A percentile compares a stretch with the other conserved stretches of the same genome.
Evolutionary conservation across 2,113 vertebrate genomes (phyloP).

Genomic region (Gracilinanus agilis): DNA sequence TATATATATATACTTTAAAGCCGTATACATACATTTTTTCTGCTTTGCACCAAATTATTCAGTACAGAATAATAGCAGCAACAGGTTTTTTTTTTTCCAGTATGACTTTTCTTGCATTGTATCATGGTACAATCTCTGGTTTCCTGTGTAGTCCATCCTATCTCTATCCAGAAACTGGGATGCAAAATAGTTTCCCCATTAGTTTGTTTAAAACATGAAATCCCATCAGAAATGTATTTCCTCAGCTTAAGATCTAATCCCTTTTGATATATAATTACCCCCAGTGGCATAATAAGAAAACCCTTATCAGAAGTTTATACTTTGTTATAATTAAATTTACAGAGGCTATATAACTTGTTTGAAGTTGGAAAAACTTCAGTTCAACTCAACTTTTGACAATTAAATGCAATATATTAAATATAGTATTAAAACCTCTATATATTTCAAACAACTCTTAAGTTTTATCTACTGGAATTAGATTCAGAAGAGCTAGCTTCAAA

Average conservation of each 20-base stretch:
- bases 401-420: neutral
- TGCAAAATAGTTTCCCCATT: neutral
- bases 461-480: neutral
- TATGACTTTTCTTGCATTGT: conserved; percentile 1
- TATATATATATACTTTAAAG: neutral
- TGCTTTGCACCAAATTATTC: conserved; percentile 30
- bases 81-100: neutral
- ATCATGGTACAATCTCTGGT: conserved; percentile 13
- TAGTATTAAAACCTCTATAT: neutral
- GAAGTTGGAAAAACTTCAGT: neutral
- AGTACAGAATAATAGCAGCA: conserved; percentile 38
- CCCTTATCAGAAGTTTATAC: neutral
- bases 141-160: neutral
- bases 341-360: neutral
- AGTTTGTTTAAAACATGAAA: conserved; percentile 16
- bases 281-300: neutral
- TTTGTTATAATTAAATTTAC: conserved; percentile 2
- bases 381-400: neutral
- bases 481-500: neutral
- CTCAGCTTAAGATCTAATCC: neutral
- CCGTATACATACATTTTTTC: neutral
- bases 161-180: neutral
- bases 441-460: neutral
- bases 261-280: conserved; percentile 31
- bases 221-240: neutral